Conservation (phyloP, 2,113 vertebrate species). For the Nanger granti region DNA sequence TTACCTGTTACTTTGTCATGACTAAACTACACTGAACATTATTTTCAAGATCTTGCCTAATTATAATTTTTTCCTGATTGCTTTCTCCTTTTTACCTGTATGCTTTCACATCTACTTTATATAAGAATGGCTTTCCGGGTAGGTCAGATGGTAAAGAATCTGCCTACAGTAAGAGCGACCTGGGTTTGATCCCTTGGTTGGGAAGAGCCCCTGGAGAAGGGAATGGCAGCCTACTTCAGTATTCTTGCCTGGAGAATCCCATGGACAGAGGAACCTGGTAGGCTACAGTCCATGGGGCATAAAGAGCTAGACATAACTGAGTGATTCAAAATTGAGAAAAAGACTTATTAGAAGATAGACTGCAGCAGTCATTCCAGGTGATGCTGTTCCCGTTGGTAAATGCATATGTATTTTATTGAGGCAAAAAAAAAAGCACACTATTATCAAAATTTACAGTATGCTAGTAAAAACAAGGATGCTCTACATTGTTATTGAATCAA, state of each 20-base stretch:
- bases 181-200: background rate
- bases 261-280: background rate
- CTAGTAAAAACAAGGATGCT: background rate
- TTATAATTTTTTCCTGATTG: background rate
- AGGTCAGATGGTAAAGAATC: background rate
- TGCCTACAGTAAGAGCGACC: background rate
- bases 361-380: background rate
- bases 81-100: background rate
- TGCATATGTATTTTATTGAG: background rate
- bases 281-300: background rate
- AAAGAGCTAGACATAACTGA: background rate
- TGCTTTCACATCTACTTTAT: background rate
- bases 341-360: background rate
- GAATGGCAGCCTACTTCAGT: background rate
- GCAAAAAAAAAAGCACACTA: background rate
- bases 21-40: background rate
- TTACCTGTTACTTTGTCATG: background rate
- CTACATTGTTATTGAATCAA: constrained; percentile 1
- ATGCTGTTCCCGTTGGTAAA: background rate
- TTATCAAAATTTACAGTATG: background rate
- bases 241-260: background rate
- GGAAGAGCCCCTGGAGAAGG: background rate
- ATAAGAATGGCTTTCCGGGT: background rate
- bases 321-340: background rate
- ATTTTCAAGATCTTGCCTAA: background rate